phyloP scores from a whole-genome alignment of 2,888 invertebrate genomes.

The Eucriotettix oculatus region DNA sequence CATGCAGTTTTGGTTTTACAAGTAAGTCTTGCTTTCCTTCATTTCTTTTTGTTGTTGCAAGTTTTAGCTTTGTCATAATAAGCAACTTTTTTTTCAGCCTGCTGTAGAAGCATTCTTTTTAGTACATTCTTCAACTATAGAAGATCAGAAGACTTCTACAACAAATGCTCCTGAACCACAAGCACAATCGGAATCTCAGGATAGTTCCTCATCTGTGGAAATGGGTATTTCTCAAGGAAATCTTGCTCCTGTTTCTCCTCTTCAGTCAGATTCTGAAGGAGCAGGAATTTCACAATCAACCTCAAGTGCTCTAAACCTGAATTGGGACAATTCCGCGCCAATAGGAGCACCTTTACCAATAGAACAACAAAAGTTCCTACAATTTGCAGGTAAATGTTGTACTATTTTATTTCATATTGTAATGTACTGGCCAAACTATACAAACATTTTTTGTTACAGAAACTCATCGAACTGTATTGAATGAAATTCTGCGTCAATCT shows the following conservation, averaged over 20 bases:
- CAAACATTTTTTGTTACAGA: constrained; percentile 30
- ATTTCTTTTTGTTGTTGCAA: neutral
- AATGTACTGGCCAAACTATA: neutral
- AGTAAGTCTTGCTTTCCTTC: constrained; percentile 19
- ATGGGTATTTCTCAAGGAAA: constrained; percentile 4
- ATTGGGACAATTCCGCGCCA: constrained; percentile 13
- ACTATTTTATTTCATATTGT: neutral
- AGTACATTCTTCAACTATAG: constrained; percentile 52
- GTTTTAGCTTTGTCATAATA: no score
- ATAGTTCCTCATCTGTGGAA: constrained; percentile 1
- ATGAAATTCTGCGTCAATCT: constrained; percentile 73
- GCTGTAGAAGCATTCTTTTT: constrained; percentile 84
- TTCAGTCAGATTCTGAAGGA: constrained; percentile 17
- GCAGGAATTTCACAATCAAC: constrained; percentile 9
- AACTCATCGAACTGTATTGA: constrained; percentile 71
- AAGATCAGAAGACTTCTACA: constrained; percentile 3
- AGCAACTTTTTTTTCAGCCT: constrained; percentile 30
- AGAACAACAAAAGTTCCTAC: constrained; percentile 62
- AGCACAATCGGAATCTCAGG: neutral
- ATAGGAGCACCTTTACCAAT: constrained; percentile 30
- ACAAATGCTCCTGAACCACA: constrained; percentile 4
- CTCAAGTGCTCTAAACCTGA: constrained; percentile 6
- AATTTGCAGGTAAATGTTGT: constrained; percentile 45
- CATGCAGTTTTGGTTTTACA: constrained; percentile 74
- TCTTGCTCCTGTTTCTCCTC: constrained; percentile 11